phyloP scores from a whole-genome alignment of 2,888 invertebrate genomes.

The Drosophila putrida region DNA sequence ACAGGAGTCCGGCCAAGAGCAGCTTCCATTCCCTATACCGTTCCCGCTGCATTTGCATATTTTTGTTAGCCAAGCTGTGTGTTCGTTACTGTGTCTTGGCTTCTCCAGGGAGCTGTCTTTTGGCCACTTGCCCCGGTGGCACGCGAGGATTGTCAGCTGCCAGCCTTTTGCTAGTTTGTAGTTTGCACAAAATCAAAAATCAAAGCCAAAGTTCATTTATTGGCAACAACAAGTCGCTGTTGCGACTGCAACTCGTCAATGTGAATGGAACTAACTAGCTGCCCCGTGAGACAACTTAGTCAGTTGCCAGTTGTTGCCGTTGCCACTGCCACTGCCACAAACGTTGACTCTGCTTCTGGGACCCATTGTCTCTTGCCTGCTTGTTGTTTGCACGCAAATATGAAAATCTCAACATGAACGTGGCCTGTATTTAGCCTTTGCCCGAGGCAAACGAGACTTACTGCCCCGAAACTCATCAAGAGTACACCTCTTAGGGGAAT shows the following conservation, averaged over 20 bases:
- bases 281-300: conserved; percentile 72
- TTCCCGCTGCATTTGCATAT: conserved; percentile 58
- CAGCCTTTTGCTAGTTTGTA: conserved; percentile 59
- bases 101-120: conserved; percentile 74
- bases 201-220: conserved; percentile 72
- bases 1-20: conserved; percentile 30
- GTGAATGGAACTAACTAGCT: conserved; percentile 45
- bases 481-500: conserved; percentile 53
- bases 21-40: conserved; percentile 2
- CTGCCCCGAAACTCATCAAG: conserved; percentile 31
- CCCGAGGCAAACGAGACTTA: conserved; percentile 42
- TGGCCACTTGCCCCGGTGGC: conserved; percentile 49
- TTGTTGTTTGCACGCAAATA: conserved; percentile 69
- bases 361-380: conserved; percentile 26
- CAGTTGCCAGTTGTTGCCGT: conserved; percentile 36
- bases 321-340: conserved; percentile 21
- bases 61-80: conserved; percentile 56
- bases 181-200: conserved; percentile 66
- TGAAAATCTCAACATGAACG: conserved; percentile 70
- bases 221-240: conserved; percentile 39
- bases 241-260: conserved; percentile 57
- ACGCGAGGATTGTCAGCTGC: conserved; percentile 26
- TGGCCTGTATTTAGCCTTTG: conserved; percentile 54
- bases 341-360: conserved; percentile 20
- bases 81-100: conserved; percentile 61